These are phyloP conservation scores for Tinea pellionella DNA, from an alignment of 2,888 invertebrate species.

Conservation along the genomic window DNA sequence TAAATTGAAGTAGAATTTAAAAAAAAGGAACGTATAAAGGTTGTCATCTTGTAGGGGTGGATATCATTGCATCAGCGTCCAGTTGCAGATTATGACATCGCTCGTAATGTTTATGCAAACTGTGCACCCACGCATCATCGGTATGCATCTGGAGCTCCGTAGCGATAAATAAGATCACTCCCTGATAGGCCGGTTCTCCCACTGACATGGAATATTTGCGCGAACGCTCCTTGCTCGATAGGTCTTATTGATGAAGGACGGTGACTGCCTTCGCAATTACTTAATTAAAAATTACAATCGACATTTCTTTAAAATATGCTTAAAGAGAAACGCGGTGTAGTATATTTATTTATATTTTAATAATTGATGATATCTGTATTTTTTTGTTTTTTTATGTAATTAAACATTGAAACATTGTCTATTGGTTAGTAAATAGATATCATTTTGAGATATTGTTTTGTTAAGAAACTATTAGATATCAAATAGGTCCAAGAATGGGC, in stretches of 20 bases:
- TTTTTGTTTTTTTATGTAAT: too few species aligned
- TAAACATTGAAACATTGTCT: too few species aligned
- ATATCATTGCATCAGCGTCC: slow-evolving; percentile 9
- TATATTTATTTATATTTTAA: too few species aligned
- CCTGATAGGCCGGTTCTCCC: slow-evolving; percentile 38
- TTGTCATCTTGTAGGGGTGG: neutral
- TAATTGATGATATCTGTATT: too few species aligned
- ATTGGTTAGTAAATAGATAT: too few species aligned
- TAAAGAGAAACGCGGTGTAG: neutral
- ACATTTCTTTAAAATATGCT: neutral
- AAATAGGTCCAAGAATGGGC: too few species aligned
- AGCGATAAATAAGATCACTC: slow-evolving; percentile 36
- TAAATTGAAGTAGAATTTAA: neutral
- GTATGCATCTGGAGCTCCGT: slow-evolving; percentile 31
- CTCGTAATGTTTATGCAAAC: slow-evolving; percentile 47
- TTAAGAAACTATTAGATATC: too few species aligned
- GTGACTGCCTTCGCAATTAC: slow-evolving; percentile 1
- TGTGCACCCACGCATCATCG: slow-evolving; percentile 47
- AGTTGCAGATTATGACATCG: slow-evolving; percentile 36
- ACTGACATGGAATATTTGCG: slow-evolving; percentile 22
- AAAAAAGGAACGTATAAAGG: neutral
- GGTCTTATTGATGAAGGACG: slow-evolving; percentile 5
- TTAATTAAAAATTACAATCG: neutral
- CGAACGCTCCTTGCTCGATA: neutral
- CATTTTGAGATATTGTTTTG: too few species aligned